A percentile compares a stretch with the other conserved stretches of the same genome.
These are phyloP conservation scores for Ivindomyrus marchei DNA, from an alignment of 2,113 vertebrate species.

Conservation along the genomic window DNA sequence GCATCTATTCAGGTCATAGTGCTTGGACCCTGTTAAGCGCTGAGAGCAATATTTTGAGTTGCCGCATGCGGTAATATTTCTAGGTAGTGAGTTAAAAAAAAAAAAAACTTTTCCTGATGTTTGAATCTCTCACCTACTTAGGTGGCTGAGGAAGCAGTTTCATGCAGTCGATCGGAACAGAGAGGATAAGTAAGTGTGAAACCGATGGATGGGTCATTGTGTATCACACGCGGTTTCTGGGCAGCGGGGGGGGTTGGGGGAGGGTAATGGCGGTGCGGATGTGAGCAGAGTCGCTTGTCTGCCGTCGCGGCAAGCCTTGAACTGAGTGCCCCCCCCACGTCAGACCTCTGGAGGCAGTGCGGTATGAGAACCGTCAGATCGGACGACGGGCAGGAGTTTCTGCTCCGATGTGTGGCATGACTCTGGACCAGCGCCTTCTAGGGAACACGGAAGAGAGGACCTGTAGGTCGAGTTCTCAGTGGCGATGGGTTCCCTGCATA, in stretches of 20 bases:
- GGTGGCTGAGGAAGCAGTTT: neutral
- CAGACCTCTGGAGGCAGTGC: neutral
- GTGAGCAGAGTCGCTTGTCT: neutral
- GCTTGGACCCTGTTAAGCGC: too few relatives aligned
- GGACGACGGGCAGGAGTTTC: neutral
- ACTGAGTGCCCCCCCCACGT: neutral
- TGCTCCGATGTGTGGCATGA: neutral
- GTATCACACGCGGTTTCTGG: neutral
- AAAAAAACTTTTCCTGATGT: neutral
- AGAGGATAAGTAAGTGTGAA: neutral
- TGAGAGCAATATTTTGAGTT: neutral
- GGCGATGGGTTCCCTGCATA: neutral
- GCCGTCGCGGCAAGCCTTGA: neutral
- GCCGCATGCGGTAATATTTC: neutral
- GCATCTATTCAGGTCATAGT: too few relatives aligned
- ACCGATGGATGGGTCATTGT: neutral
- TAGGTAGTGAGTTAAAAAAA: neutral
- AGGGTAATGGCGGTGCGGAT: neutral
- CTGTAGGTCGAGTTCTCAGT: neutral
- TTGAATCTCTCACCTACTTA: neutral
- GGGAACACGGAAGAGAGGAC: neutral
- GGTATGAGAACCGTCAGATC: neutral
- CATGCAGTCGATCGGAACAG: neutral
- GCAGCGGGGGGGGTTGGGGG: neutral
- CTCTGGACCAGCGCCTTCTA: neutral